Conservation (phyloP, 2,113 vertebrate genomes). For the Myocastor coypus region DNA sequence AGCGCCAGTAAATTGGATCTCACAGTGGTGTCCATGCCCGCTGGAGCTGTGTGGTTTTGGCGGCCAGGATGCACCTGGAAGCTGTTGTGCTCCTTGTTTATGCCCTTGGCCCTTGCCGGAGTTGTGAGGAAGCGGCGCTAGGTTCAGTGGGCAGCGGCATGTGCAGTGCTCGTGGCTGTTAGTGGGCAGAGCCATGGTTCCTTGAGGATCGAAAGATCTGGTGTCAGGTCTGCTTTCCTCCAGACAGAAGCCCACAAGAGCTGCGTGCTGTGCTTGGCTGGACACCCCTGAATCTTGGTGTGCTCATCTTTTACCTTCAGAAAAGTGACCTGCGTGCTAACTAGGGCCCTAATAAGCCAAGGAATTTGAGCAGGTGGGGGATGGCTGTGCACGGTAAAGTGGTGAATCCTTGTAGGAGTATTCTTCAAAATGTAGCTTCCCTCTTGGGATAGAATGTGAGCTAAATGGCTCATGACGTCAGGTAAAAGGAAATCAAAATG, state of each 20-base stretch:
- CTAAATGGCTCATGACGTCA: not conserved
- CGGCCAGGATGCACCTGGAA: not conserved
- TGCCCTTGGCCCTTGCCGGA: not conserved
- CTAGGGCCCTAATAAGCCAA: not conserved
- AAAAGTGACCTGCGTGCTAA: not conserved
- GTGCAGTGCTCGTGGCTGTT: not conserved
- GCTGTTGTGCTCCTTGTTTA: not conserved
- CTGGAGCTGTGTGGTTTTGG: not conserved
- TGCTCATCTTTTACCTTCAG: not conserved
- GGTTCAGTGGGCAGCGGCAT: fast-evolving
- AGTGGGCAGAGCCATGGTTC: not conserved
- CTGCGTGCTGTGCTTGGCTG: not conserved
- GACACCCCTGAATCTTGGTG: not conserved
- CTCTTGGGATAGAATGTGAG: not conserved
- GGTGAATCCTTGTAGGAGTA: not conserved
- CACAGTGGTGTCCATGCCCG: not conserved
- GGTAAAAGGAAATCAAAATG: not conserved
- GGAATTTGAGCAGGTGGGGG: not conserved
- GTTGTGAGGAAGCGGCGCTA: not conserved
- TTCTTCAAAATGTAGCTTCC: not conserved
- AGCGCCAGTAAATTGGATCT: not conserved
- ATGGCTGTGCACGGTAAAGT: not conserved
- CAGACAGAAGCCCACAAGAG: not conserved
- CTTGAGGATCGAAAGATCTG: not conserved
- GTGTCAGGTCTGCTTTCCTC: not conserved